A percentile compares a stretch with the other conserved stretches of the same genome.
phyloP scores from a whole-genome alignment of 2,797 vertebrate species.

The Chaunax sp. region DNA sequence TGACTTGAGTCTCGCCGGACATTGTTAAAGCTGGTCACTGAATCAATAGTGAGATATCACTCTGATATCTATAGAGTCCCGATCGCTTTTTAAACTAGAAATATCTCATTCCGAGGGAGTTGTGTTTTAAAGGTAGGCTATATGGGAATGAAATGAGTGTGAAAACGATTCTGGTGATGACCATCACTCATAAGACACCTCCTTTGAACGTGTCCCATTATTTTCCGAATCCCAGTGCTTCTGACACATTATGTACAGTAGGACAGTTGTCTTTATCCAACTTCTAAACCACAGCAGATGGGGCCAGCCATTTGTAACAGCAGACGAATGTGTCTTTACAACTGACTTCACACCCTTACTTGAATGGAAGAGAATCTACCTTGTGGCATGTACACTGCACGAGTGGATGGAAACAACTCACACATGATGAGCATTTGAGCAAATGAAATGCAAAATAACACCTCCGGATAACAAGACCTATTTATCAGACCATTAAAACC shows the following conservation, averaged over 20 bases:
- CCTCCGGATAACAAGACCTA: constrained; percentile 37
- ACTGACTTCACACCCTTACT: constrained; percentile 40
- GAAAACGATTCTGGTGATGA: constrained; percentile 16
- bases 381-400: constrained; percentile 26
- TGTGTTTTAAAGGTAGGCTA: constrained; percentile 25
- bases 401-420: constrained; percentile 38
- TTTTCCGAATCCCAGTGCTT: constrained; percentile 16
- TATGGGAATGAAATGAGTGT: not conserved
- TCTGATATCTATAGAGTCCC: constrained; percentile 24
- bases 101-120: constrained; percentile 3
- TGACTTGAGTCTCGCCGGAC: constrained; percentile 44
- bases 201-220: constrained; percentile 17
- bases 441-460: constrained; percentile 47
- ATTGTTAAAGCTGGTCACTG: constrained; percentile 50
- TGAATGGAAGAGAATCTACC: constrained; percentile 31
- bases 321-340: constrained; percentile 41
- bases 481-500: constrained; percentile 43
- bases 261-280: constrained; percentile 17
- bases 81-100: constrained; percentile 15
- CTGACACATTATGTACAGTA: constrained; percentile 8
- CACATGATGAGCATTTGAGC: constrained; percentile 30
- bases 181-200: constrained; percentile 13
- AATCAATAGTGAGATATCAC: constrained; percentile 41
- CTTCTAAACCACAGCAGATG: constrained; percentile 44
- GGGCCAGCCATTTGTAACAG: constrained; percentile 35